These are phyloP conservation scores for Megathymus violae DNA, from an alignment of 1,140 invertebrate species.

Conservation along the genomic window DNA sequence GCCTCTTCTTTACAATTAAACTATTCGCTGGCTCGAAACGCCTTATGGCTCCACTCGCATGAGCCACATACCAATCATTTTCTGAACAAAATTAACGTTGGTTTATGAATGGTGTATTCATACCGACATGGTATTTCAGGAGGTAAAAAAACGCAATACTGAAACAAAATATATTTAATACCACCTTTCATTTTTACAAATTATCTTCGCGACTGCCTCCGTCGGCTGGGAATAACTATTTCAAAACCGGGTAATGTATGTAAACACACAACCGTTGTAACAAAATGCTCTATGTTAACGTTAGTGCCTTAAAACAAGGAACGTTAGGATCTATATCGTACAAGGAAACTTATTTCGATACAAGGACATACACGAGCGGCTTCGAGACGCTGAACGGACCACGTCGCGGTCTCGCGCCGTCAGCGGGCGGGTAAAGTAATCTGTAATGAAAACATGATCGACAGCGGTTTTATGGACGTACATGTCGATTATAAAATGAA, in stretches of 20 bases:
- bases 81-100: too few relatives aligned
- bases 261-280: slow-evolving; percentile 72
- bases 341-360: slow-evolving; percentile 49
- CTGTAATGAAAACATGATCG: slow-evolving; percentile 20
- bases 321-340: slow-evolving; percentile 64
- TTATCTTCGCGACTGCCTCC: slow-evolving; percentile 61
- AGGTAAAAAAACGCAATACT: slow-evolving; percentile 52
- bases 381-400: too few relatives aligned
- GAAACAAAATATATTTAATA: slow-evolving; percentile 82
- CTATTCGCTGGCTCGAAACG: too few relatives aligned
- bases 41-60: too few relatives aligned
- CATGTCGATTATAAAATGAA: slow-evolving; percentile 2
- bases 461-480: background rate
- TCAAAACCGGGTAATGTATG: slow-evolving; percentile 60
- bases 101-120: too few relatives aligned
- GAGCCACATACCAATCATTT: too few relatives aligned
- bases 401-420: too few relatives aligned
- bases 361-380: slow-evolving; percentile 28
- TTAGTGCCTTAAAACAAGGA: slow-evolving; percentile 75
- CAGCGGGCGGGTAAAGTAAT: slow-evolving; percentile 5
- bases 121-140: too few relatives aligned
- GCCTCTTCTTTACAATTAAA: too few relatives aligned
- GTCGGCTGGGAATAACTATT: slow-evolving; percentile 60
- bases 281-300: slow-evolving; percentile 62
- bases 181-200: slow-evolving; percentile 76